phyloP scores from a whole-genome alignment of 1,140 invertebrate species.

The Muscidifurax raptorellus region DNA sequence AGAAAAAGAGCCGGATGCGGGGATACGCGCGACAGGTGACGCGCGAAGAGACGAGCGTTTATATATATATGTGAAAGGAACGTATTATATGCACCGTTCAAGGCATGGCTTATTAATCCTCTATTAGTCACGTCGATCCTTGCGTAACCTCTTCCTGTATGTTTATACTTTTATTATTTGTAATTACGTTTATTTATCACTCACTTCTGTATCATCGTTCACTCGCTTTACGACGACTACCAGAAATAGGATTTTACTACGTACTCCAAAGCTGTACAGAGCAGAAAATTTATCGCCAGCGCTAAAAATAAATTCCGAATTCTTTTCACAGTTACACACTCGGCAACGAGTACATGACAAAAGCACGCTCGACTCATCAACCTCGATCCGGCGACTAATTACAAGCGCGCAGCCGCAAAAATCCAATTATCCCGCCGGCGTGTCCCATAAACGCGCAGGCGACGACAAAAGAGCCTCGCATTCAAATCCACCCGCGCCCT shows the following conservation, averaged over 20 bases:
- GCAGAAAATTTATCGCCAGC: neutral
- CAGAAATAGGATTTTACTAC: neutral
- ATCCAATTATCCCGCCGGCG: conserved; percentile 21
- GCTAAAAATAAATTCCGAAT: neutral
- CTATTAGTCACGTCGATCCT: too few species aligned
- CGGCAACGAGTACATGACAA: too few species aligned
- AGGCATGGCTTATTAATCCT: neutral
- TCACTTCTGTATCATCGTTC: neutral
- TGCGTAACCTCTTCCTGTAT: too few species aligned
- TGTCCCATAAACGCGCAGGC: neutral
- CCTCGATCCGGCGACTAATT: conserved; percentile 19
- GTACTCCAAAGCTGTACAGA: neutral
- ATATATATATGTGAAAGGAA: neutral
- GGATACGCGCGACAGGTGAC: conserved; percentile 10
- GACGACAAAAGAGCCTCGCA: neutral
- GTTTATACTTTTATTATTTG: too few species aligned
- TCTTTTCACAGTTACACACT: neutral
- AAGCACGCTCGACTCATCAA: neutral
- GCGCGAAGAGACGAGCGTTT: neutral
- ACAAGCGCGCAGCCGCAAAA: conserved; percentile 26
- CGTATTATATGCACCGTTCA: too few species aligned
- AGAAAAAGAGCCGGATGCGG: neutral
- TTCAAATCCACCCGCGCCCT: neutral
- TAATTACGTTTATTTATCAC: neutral
- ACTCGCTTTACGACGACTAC: neutral